Evolutionary conservation across 2,113 vertebrate species (phyloP).

Genomic region (Desmodus rotundus): DNA sequence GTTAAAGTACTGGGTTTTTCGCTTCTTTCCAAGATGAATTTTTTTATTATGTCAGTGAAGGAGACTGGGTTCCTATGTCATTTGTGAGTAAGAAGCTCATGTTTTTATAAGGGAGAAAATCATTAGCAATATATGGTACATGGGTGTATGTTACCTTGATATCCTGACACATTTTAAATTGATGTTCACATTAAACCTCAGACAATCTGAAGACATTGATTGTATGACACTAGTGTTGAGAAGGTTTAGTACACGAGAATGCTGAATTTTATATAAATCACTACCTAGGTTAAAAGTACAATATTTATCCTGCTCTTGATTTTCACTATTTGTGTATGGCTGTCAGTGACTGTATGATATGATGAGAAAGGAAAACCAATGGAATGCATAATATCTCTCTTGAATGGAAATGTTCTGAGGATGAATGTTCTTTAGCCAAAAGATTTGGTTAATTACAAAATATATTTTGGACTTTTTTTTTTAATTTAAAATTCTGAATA

Average conservation of each 20-base stretch:
- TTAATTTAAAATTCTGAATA: constrained; percentile 14
- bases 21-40: background rate
- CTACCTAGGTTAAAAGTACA: background rate
- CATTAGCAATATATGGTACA: background rate
- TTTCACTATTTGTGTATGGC: background rate
- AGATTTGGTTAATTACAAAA: background rate
- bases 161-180: background rate
- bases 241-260: background rate
- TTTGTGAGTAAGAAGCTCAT: background rate
- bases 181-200: constrained; percentile 29
- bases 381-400: background rate
- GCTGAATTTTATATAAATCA: constrained; percentile 22
- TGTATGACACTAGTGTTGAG: background rate
- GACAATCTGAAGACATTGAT: background rate
- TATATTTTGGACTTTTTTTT: background rate
- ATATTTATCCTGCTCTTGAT: constrained; percentile 27
- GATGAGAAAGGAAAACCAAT: background rate
- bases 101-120: background rate
- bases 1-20: background rate
- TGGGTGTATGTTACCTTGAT: constrained; percentile 25
- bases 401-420: background rate
- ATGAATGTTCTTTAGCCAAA: background rate
- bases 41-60: background rate
- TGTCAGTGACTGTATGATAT: background rate
- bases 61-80: background rate